Evolutionary conservation across 92 coral and sea anemone genomes (phyloP).

Genomic region (Pocillopora meandrina): DNA sequence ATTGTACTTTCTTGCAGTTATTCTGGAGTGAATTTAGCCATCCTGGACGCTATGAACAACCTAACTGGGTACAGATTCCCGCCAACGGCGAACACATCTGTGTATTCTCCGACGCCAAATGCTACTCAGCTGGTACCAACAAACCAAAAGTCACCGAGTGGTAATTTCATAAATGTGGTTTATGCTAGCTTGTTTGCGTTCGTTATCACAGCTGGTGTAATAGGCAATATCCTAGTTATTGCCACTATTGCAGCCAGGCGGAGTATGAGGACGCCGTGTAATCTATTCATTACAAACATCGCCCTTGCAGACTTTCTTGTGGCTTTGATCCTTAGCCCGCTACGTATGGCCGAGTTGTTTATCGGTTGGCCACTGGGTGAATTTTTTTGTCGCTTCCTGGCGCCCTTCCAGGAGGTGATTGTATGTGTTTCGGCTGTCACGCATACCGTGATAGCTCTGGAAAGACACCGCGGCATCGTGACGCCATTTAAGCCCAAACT

Average conservation of each 20-base stretch:
- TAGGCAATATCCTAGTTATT: slow-evolving; percentile 66
- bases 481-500: slow-evolving; percentile 73
- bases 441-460: slow-evolving; percentile 74
- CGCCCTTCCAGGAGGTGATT: slow-evolving; percentile 69
- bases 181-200: slow-evolving; percentile 38
- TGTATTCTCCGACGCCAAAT: background rate
- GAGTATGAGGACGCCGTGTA: slow-evolving; percentile 70
- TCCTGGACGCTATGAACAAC: background rate
- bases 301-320: slow-evolving; percentile 71
- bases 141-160: background rate
- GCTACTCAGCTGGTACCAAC: background rate
- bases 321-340: slow-evolving; percentile 59
- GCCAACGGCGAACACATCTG: background rate
- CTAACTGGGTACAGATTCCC: slow-evolving; percentile 1
- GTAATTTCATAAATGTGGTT: background rate
- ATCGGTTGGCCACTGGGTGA: slow-evolving; percentile 77
- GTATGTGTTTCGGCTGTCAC: slow-evolving; percentile 66
- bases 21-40: too few species aligned
- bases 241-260: slow-evolving; percentile 54
- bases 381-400: slow-evolving; percentile 50
- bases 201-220: slow-evolving; percentile 54
- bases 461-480: slow-evolving; percentile 68
- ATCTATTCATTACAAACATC: slow-evolving; percentile 64
- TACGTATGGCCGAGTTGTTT: slow-evolving; percentile 60
- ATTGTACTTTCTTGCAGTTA: too few species aligned